phyloP scores from a whole-genome alignment of 2,113 vertebrate genomes.

The Sminthopsis crassicaudata region DNA sequence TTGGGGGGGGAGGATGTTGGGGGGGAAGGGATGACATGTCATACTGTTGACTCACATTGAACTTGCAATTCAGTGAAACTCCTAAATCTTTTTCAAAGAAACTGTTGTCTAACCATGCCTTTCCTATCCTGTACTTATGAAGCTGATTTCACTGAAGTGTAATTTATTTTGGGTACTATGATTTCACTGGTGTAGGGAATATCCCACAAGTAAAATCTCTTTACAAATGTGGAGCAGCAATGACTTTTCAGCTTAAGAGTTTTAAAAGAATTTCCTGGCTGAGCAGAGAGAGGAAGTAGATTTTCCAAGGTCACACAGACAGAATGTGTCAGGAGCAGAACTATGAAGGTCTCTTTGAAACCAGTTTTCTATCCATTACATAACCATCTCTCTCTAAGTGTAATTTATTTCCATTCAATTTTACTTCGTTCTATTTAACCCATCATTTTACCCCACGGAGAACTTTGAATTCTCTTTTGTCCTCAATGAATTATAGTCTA shows the following conservation, averaged over 20 bases:
- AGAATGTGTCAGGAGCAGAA: background rate
- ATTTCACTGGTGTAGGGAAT: background rate
- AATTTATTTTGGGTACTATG: background rate
- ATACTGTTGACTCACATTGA: background rate
- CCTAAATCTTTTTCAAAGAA: background rate
- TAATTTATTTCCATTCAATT: background rate
- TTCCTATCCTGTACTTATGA: background rate
- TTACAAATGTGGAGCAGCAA: background rate
- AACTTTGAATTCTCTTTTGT: background rate
- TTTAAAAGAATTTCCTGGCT: background rate
- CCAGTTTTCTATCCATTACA: background rate
- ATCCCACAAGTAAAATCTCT: background rate
- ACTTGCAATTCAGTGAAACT: background rate
- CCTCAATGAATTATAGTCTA: background rate
- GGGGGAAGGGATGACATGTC: background rate
- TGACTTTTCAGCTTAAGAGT: background rate
- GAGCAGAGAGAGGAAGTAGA: background rate
- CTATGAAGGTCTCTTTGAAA: background rate
- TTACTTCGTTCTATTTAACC: background rate
- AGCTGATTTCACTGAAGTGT: background rate
- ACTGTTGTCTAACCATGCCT: background rate
- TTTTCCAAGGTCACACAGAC: background rate
- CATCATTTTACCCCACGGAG: background rate
- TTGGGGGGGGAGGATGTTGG: background rate
- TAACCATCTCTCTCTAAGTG: background rate